Conservation (phyloP, 2,113 vertebrate species). For the Hydrolagus affinis region DNA sequence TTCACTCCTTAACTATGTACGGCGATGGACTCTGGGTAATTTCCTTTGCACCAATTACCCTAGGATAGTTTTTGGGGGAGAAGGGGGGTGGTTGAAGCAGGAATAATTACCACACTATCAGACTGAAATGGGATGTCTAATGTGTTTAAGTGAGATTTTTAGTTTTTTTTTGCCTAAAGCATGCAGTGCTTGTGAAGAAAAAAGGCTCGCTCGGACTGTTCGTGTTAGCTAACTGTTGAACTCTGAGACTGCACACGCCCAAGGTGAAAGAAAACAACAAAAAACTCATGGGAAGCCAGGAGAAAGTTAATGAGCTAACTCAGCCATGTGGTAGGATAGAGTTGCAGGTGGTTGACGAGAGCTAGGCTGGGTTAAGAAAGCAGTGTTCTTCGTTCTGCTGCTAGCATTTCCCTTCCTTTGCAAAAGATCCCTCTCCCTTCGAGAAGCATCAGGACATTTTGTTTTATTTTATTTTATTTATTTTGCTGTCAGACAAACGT, state of each 20-base stretch:
- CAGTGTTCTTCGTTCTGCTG: constrained; percentile 65
- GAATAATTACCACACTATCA: constrained; percentile 94
- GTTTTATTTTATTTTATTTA: no score
- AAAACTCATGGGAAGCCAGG: constrained; percentile 56
- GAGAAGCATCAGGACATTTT: neutral
- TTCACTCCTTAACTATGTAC: constrained; percentile 77
- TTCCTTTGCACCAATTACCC: constrained; percentile 81
- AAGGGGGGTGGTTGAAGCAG: constrained; percentile 61
- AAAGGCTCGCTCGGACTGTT: constrained; percentile 44
- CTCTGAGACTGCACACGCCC: constrained; percentile 54
- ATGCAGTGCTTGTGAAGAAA: constrained; percentile 47
- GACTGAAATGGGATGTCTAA: constrained; percentile 84
- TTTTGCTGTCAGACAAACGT: no score
- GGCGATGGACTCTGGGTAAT: constrained; percentile 78
- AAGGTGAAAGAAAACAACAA: constrained; percentile 61
- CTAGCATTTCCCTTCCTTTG: constrained; percentile 52
- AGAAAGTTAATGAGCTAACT: constrained; percentile 67
- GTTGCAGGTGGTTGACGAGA: constrained; percentile 64
- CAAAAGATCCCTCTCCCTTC: constrained; percentile 46
- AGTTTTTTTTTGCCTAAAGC: constrained; percentile 63
- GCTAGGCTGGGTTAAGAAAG: constrained; percentile 65
- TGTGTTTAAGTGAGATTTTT: constrained; percentile 85
- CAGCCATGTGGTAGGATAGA: constrained; percentile 54
- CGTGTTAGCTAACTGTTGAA: constrained; percentile 42
- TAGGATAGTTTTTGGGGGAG: constrained; percentile 72